Percentiles rank a stretch among this genome's conserved stretches.
Conservation (phyloP, 2,797 vertebrate species). For the Erethizon dorsatum region DNA sequence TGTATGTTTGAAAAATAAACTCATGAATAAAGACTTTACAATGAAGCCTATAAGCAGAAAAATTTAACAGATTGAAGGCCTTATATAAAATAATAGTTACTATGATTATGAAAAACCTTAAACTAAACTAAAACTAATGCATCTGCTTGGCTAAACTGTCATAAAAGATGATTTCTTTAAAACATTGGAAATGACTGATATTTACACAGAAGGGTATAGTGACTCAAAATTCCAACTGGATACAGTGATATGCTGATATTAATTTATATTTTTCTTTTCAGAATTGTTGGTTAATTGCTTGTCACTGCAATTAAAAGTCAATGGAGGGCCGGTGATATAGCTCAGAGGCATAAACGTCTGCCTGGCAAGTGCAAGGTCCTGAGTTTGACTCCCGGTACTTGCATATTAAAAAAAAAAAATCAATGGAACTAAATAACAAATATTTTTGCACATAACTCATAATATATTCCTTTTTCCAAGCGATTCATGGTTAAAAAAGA, state of each 20-base stretch:
- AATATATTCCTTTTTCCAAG: not conserved
- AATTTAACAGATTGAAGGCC: not conserved
- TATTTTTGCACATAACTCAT: constrained; percentile 50
- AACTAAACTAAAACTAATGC: not conserved
- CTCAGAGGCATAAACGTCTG: no score
- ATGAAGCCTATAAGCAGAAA: not conserved
- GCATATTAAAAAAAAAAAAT: constrained; percentile 39
- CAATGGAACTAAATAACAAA: constrained; percentile 62
- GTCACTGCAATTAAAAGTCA: constrained; percentile 74
- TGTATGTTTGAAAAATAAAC: not conserved
- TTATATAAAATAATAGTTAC: not conserved
- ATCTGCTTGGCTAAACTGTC: not conserved
- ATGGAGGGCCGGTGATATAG: not conserved
- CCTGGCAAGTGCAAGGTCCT: no score
- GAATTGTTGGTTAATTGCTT: constrained; percentile 75
- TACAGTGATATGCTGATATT: constrained; percentile 71
- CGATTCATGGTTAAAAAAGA: constrained; percentile 41
- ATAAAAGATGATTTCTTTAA: constrained; percentile 6
- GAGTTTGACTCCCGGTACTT: no score
- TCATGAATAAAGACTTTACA: not conserved
- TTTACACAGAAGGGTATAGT: not conserved
- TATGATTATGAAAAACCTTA: not conserved
- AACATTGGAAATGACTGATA: constrained; percentile 30
- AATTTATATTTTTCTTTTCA: constrained; percentile 71
- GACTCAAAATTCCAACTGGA: constrained; percentile 62